phyloP scores from a whole-genome alignment of 1,140 invertebrate species.

The Polypedilum vanderplanki region DNA sequence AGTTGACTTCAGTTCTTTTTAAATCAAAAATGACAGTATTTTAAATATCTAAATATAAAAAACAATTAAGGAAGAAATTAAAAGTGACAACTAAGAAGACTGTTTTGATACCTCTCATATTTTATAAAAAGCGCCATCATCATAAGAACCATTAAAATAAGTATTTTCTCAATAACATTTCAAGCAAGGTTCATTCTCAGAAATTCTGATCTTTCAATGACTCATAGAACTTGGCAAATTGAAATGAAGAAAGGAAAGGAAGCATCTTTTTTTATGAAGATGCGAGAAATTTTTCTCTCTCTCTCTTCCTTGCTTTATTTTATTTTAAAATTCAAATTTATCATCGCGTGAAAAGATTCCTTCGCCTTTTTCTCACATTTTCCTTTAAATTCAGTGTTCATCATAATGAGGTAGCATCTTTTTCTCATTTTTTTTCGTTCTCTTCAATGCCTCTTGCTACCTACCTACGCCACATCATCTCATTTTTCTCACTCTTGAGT shows the following conservation, averaged over 20 bases:
- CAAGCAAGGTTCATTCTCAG: too few relatives aligned
- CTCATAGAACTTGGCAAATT: background rate
- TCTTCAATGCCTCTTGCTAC: background rate
- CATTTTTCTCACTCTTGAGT: background rate
- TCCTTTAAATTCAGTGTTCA: background rate
- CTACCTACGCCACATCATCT: background rate
- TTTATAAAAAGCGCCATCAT: too few relatives aligned
- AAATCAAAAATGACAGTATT: too few relatives aligned
- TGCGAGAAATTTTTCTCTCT: background rate
- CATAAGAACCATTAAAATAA: too few relatives aligned
- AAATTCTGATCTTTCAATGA: too few relatives aligned
- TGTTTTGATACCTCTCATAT: too few relatives aligned
- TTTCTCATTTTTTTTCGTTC: background rate
- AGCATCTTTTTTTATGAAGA: background rate
- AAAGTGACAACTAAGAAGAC: too few relatives aligned
- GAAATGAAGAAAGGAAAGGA: background rate
- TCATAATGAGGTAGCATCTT: slow-evolving; percentile 17
- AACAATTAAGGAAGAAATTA: too few relatives aligned
- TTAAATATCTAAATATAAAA: too few relatives aligned
- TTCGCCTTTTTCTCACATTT: background rate
- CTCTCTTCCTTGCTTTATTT: too few relatives aligned
- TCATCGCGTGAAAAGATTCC: background rate
- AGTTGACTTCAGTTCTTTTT: too few relatives aligned
- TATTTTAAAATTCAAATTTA: background rate
- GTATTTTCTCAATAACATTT: too few relatives aligned